Conservation (phyloP, 2,888 invertebrate species). For the Cataglyphis livida region DNA sequence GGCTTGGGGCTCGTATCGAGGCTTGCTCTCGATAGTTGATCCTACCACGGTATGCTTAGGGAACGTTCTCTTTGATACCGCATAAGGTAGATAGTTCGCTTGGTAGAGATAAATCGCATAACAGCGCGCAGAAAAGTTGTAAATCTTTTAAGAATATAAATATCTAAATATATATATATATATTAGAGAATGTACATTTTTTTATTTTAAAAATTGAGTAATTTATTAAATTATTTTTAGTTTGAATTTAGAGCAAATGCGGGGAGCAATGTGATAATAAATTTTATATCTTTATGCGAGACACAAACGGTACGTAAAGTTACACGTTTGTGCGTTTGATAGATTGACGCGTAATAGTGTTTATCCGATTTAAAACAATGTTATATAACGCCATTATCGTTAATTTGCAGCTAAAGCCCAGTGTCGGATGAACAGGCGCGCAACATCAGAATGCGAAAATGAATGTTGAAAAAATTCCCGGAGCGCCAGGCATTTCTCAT, state of each 20-base stretch:
- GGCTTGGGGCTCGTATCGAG: slow-evolving; percentile 74
- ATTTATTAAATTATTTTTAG: background rate
- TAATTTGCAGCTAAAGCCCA: slow-evolving; percentile 62
- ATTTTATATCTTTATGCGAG: slow-evolving; percentile 2
- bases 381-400: slow-evolving; percentile 22
- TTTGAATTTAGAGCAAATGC: background rate
- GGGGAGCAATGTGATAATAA: background rate
- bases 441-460: slow-evolving; percentile 58
- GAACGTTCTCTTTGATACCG: slow-evolving; percentile 43
- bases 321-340: slow-evolving; percentile 6
- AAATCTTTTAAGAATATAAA: slow-evolving; percentile 16
- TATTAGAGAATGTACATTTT: background rate
- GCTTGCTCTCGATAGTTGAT: slow-evolving; percentile 70
- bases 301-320: background rate
- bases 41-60: slow-evolving; percentile 47
- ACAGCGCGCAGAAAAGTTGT: slow-evolving; percentile 16
- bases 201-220: background rate
- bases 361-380: background rate
- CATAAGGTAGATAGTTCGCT: background rate
- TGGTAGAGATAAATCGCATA: slow-evolving; percentile 50
- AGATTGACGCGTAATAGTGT: slow-evolving; percentile 20
- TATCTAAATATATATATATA: background rate
- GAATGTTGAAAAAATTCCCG: slow-evolving; percentile 58
- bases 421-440: slow-evolving; percentile 26
- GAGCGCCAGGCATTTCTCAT: slow-evolving; percentile 65